A percentile compares a stretch with the other conserved stretches of the same genome.
Evolutionary conservation across 2,888 invertebrate species (phyloP).

Genomic region (Pycnomerus fuliginosus): DNA sequence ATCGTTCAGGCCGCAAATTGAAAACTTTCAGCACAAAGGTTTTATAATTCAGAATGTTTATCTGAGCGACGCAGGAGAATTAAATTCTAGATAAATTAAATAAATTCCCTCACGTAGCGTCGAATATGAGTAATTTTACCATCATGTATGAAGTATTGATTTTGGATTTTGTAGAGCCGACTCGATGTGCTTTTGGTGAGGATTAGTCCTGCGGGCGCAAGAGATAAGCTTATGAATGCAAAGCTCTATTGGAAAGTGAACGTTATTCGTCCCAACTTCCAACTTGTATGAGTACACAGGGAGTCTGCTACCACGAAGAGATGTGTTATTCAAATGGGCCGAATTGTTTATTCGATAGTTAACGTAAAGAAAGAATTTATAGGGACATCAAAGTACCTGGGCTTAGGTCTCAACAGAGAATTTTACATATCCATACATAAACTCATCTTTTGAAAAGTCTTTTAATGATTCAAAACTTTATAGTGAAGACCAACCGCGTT

Average conservation of each 20-base stretch:
- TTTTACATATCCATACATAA: too few relatives aligned
- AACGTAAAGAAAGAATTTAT: too few relatives aligned
- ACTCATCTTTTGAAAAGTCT: too few relatives aligned
- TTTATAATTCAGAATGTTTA: slow-evolving; percentile 31
- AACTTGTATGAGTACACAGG: slow-evolving; percentile 18
- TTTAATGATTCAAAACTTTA: too few relatives aligned
- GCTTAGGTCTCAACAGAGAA: too few relatives aligned
- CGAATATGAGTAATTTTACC: slow-evolving; percentile 2
- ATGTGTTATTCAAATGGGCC: too few relatives aligned
- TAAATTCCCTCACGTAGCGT: slow-evolving; percentile 25
- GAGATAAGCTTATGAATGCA: slow-evolving; percentile 43
- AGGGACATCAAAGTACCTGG: too few relatives aligned
- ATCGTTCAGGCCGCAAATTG: slow-evolving; percentile 28
- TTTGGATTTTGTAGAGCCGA: slow-evolving; percentile 35
- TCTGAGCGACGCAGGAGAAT: slow-evolving; percentile 33
- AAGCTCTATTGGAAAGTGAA: slow-evolving; percentile 39
- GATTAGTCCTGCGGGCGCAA: slow-evolving; percentile 41
- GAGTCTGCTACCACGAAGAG: too few relatives aligned
- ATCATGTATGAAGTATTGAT: slow-evolving; percentile 30
- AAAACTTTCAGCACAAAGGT: slow-evolving; percentile 27
- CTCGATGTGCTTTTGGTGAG: slow-evolving; percentile 38
- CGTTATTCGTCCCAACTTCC: too few relatives aligned
- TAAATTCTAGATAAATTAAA: slow-evolving; percentile 31
- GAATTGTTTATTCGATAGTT: too few relatives aligned
- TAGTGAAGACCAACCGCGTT: neutral